Evolutionary conservation across 2,888 invertebrate species (phyloP).

Genomic region (Aphidius colemani): DNA sequence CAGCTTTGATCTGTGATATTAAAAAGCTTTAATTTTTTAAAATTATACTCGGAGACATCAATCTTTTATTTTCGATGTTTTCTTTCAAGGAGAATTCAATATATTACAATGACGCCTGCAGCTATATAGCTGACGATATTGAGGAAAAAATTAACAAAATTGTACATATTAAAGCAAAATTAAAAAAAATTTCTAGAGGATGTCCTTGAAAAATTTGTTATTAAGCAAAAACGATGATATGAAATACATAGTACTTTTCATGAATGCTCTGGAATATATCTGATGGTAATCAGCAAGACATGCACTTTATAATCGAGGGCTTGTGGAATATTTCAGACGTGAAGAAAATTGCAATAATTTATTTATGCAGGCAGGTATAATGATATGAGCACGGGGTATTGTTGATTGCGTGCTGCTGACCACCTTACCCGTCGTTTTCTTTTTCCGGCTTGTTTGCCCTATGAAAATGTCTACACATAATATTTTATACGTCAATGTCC

Average conservation of each 20-base stretch:
- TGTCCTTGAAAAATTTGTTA: conserved; percentile 23
- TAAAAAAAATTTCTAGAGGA: conserved; percentile 28
- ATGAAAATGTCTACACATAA: background rate
- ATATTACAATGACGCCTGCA: too few species aligned
- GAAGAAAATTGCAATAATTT: conserved; percentile 58
- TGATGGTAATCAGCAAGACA: conserved; percentile 47
- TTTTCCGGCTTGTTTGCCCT: conserved; percentile 10
- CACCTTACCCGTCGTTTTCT: conserved; percentile 35
- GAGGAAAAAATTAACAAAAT: too few species aligned
- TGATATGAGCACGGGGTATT: conserved; percentile 41
- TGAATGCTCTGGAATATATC: conserved; percentile 51
- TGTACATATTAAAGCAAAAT: too few species aligned
- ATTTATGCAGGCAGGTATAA: conserved; percentile 38
- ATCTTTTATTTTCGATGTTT: too few species aligned
- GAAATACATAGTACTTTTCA: conserved; percentile 42
- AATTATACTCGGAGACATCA: too few species aligned
- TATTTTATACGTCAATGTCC: too few species aligned
- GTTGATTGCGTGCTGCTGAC: conserved; percentile 55
- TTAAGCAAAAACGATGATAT: conserved; percentile 4
- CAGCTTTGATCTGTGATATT: too few species aligned
- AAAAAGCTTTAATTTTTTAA: too few species aligned
- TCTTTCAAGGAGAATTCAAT: too few species aligned
- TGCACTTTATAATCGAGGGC: conserved; percentile 56
- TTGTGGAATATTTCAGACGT: conserved; percentile 37
- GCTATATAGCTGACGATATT: too few species aligned